Evolutionary conservation across 1,140 invertebrate species (phyloP), one percentile per base, ranked within the genome.

Genomic region (Hylaeus anthracinus): DNA sequence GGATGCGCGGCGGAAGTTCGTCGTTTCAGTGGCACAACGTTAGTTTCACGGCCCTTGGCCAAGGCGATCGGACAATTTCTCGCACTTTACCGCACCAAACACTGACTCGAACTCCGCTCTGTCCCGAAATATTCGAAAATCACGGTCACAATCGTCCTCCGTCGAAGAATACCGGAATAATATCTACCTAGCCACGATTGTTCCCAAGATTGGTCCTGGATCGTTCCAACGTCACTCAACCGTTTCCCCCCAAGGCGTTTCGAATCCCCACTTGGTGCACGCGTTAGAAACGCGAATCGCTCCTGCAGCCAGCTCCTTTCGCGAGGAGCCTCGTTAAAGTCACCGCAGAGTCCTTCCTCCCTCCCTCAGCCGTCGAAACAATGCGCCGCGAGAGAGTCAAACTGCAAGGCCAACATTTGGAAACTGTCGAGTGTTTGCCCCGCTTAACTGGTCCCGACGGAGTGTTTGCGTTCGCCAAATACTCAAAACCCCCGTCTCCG

Each of bases 401-500:
- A 84, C 77, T 56, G 67, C 66, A 79, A 75, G 79, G 75, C 72
- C 79, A 86, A 87, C 86, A 82, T 87, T 87, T 82, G 69, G 58
- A 84, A 79, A 84, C 70, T 71, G 81, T 64, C 74, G 76, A 87
- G 86, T 87, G 85, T 87, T 87, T 87, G 78, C 77, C 8, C 39
- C 61, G 12, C 71, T 86, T 84, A 87, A 87, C 83, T 76, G 79
- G 71, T 63, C 37, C 67, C 4, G 10, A 9, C 14, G 74, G 61
- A 78, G 69, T 86, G 72, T 87, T 87, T 87, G 83, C 71, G 14
- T 65, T 82, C 51, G 63, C 79, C 86, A 87, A 87, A 87, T 83
- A 82, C 61, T 67, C 60, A 15, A 74, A 63, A 73, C 39, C 51
- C 51, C 51, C 6, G 9, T 5, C 51, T 10, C 51, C 9, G 51